phyloP scores from a whole-genome alignment of 2,113 vertebrate species.

The Percina caprodes region DNA sequence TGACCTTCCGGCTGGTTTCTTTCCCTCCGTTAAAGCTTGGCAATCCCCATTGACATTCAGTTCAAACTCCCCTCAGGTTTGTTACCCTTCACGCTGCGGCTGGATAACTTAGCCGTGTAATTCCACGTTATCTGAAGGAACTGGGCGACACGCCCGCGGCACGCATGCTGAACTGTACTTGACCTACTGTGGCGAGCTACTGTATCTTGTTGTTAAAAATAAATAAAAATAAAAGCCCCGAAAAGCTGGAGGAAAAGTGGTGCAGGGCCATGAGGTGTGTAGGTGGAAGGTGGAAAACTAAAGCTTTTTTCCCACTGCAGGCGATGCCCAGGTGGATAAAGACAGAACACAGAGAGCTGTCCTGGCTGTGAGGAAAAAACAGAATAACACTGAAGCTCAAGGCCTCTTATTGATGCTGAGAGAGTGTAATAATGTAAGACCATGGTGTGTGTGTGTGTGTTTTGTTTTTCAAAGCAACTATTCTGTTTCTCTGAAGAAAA shows the following conservation, averaged over 20 bases:
- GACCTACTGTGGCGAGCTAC: slow-evolving; percentile 42
- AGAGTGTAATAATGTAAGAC: slow-evolving; percentile 41
- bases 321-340: slow-evolving; percentile 18
- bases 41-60: slow-evolving; percentile 49
- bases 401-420: slow-evolving; percentile 42
- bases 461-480: slow-evolving; percentile 35
- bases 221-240: too few species aligned
- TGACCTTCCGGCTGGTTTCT: slow-evolving; percentile 59
- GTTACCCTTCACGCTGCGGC: slow-evolving; percentile 41
- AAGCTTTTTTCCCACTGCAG: slow-evolving; percentile 20
- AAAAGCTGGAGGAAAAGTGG: slow-evolving; percentile 9
- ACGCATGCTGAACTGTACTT: slow-evolving; percentile 17
- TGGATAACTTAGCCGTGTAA: slow-evolving; percentile 54
- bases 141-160: background rate
- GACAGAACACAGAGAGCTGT: slow-evolving; percentile 11
- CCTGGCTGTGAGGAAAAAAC: too few species aligned
- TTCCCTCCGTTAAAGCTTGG: slow-evolving; percentile 50
- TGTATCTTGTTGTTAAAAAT: slow-evolving; percentile 26
- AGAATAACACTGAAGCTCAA: slow-evolving; percentile 13
- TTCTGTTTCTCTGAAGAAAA: slow-evolving; percentile 53
- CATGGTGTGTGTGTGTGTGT: background rate
- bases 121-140: slow-evolving; percentile 61
- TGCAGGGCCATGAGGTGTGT: background rate
- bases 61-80: slow-evolving; percentile 55
- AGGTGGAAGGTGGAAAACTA: background rate